Conservation (phyloP, 2,797 vertebrate species). For the Peromyscus eremicus region DNA sequence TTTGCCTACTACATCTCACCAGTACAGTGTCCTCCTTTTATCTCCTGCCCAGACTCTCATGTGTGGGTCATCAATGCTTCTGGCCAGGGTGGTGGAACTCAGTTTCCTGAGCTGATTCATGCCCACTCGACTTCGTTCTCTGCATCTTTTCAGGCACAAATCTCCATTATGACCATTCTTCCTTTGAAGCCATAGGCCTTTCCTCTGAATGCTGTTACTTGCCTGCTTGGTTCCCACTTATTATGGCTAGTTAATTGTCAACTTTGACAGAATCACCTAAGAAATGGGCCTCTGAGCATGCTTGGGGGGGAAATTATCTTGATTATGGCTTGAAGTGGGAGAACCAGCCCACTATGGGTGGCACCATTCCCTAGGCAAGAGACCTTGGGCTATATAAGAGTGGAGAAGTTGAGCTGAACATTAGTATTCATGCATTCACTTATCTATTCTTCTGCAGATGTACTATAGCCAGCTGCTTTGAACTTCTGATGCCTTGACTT, state of each 20-base stretch:
- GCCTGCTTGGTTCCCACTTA: not conserved
- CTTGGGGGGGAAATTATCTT: not conserved
- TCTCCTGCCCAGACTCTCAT: not conserved
- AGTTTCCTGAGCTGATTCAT: not conserved
- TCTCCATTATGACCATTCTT: not conserved
- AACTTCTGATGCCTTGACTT: not conserved
- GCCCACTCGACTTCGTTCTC: not conserved
- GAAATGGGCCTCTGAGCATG: not conserved
- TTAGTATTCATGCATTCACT: not conserved
- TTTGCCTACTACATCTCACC: not conserved
- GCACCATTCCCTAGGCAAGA: not conserved
- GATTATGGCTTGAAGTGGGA: not conserved
- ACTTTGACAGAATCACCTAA: not conserved
- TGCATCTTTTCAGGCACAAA: conserved; percentile 5
- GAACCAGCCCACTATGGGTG: not conserved
- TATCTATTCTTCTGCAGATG: not conserved
- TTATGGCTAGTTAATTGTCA: not conserved
- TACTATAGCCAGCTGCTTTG: not conserved
- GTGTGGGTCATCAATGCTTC: not conserved
- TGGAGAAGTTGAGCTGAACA: not conserved
- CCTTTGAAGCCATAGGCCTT: not conserved
- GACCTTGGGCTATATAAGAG: not conserved
- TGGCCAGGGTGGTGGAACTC: not conserved
- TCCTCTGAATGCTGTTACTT: not conserved
- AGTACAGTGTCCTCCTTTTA: not conserved